A percentile compares a stretch with the other conserved stretches of the same genome.
These are phyloP conservation scores for Melieria crassipennis DNA, from an alignment of 2,888 invertebrate genomes.

Conservation along the genomic window DNA sequence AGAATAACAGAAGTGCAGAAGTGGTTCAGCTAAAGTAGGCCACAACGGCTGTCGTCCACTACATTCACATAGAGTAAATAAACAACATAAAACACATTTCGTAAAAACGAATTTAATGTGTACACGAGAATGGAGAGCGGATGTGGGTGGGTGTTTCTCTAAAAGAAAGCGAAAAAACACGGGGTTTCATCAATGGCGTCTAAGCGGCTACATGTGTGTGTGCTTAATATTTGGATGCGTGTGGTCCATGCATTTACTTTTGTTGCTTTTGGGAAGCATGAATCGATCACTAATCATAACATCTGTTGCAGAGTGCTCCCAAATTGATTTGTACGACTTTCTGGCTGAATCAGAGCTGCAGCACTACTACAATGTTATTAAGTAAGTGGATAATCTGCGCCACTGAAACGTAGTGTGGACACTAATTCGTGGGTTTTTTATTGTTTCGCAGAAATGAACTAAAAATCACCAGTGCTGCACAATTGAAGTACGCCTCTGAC, in stretches of 20 bases:
- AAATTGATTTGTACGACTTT: conserved; percentile 82
- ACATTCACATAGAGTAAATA: conserved; percentile 23
- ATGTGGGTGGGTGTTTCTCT: conserved; percentile 20
- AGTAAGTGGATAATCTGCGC: conserved; percentile 67
- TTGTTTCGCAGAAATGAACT: conserved; percentile 76
- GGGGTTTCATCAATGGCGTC: too few relatives aligned
- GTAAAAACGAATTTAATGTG: conserved; percentile 14
- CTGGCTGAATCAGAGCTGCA: conserved; percentile 93
- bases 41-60: conserved; percentile 29
- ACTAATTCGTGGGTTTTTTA: background rate
- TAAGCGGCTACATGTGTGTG: too few relatives aligned
- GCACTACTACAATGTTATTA: conserved; percentile 86
- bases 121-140: conserved; percentile 15
- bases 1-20: conserved; percentile 12
- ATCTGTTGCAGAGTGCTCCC: conserved; percentile 59
- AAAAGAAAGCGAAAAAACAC: background rate
- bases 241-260: background rate
- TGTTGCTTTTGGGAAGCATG: background rate
- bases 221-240: too few relatives aligned
- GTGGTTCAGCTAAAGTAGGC: conserved; percentile 24
- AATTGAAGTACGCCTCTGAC: conserved; percentile 93
- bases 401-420: conserved; percentile 18
- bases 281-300: too few relatives aligned
- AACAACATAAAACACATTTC: background rate
- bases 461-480: conserved; percentile 87